Evolutionary conservation across 2,797 vertebrate species (phyloP).

Genomic region (Acrossocheilus fasciatus): DNA sequence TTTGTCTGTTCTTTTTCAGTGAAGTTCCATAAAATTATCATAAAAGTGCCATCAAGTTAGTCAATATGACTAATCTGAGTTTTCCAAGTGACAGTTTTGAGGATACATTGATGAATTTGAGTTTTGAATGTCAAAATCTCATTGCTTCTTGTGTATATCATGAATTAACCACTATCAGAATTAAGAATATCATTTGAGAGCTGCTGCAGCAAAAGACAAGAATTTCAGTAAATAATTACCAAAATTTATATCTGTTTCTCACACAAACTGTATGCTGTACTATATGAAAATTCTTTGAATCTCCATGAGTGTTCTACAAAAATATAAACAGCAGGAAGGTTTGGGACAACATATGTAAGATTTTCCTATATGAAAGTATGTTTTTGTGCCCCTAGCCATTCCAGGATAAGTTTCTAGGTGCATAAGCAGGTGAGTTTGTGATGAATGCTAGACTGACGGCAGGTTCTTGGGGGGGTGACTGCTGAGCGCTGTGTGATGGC

Average conservation of each 20-base stretch:
- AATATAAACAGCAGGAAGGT: constrained; percentile 6
- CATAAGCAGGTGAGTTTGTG: constrained; percentile 65
- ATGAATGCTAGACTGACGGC: constrained; percentile 52
- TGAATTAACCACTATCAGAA: background rate
- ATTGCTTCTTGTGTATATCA: background rate
- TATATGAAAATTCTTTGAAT: background rate
- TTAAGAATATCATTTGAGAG: background rate
- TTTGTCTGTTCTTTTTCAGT: background rate
- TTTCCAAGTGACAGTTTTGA: background rate
- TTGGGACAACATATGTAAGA: background rate
- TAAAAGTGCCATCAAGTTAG: background rate
- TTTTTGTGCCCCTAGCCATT: constrained; percentile 26
- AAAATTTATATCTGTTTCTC: background rate
- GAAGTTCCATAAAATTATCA: background rate
- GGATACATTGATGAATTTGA: background rate
- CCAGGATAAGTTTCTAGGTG: background rate
- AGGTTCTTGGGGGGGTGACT: constrained; percentile 54
- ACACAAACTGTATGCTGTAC: background rate
- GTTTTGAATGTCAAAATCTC: background rate
- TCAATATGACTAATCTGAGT: background rate
- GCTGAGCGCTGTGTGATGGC: constrained; percentile 51
- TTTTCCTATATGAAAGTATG: constrained; percentile 7
- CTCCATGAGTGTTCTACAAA: background rate
- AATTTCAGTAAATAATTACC: background rate
- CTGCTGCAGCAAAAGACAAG: background rate